These are phyloP conservation scores for Heliconius aoede DNA, from an alignment of 2,888 invertebrate genomes.

Conservation along the genomic window DNA sequence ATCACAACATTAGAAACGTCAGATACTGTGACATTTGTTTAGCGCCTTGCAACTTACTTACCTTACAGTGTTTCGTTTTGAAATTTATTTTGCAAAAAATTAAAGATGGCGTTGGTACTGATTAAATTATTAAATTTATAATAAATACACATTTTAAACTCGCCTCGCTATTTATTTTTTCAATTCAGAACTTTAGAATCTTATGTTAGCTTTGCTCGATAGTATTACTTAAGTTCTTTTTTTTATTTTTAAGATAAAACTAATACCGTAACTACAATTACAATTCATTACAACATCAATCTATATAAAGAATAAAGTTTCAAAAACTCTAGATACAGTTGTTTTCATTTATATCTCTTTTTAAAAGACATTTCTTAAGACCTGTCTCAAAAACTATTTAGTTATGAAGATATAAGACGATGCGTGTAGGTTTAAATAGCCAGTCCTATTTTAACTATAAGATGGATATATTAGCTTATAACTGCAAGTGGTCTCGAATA, in stretches of 20 bases:
- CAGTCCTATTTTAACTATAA: neutral
- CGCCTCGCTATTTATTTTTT: neutral
- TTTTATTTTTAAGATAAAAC: neutral
- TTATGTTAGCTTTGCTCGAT: neutral
- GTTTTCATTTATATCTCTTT: neutral
- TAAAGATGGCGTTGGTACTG: too few relatives aligned
- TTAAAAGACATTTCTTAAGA: too few relatives aligned
- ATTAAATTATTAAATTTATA: too few relatives aligned
- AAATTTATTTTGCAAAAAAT: neutral
- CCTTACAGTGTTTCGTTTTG: neutral
- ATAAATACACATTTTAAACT: neutral
- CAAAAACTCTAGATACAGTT: neutral
- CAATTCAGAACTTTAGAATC: neutral
- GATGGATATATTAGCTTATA: neutral
- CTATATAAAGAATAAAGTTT: neutral
- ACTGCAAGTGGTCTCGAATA: neutral
- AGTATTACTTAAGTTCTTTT: neutral
- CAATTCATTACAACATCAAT: neutral
- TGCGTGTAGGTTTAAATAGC: too few relatives aligned
- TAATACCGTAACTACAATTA: neutral
- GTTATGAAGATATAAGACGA: too few relatives aligned
- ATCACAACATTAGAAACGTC: constrained; percentile 32
- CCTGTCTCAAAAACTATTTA: too few relatives aligned
- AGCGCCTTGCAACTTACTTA: too few relatives aligned
- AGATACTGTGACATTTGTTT: constrained; percentile 24